Percentiles rank a stretch among this genome's conserved stretches.
phyloP scores from a whole-genome alignment of 2,888 invertebrate genomes.

The Ormyrus pomaceus region DNA sequence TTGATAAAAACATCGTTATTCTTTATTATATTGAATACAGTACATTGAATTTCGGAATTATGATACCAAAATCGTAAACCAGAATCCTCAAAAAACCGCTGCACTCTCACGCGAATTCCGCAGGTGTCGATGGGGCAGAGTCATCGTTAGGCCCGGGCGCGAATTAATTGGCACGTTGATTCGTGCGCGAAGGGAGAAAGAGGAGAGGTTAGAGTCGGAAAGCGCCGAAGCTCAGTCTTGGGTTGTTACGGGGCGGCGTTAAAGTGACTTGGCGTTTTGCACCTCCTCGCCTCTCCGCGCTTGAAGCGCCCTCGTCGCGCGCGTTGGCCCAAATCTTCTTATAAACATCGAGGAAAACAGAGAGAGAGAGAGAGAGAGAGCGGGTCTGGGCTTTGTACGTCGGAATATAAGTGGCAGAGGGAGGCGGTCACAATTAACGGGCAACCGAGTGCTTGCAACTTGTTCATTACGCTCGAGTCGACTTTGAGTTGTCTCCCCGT shows the following conservation, averaged over 20 bases:
- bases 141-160: conserved; percentile 4
- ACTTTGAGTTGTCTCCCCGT: conserved; percentile 59
- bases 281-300: not conserved
- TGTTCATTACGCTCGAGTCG: conserved; percentile 65
- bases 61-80: not conserved
- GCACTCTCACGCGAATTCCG: not conserved
- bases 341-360: conserved; percentile 38
- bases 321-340: conserved; percentile 50
- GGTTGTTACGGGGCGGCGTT: conserved; percentile 30
- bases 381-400: not conserved
- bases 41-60: not conserved
- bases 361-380: not conserved
- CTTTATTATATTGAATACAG: conserved; percentile 3
- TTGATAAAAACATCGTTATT: not conserved
- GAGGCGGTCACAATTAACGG: conserved; percentile 64
- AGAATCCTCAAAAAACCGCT: too few relatives aligned
- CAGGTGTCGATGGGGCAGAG: not conserved
- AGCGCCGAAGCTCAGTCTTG: conserved; percentile 60
- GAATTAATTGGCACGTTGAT: conserved; percentile 59
- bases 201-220: conserved; percentile 59
- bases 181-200: conserved; percentile 47
- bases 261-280: conserved; percentile 25
- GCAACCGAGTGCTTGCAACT: conserved; percentile 63
- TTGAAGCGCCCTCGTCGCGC: conserved; percentile 34
- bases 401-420: conserved; percentile 28